Conservation (phyloP, 2,113 vertebrate species). For the Lepus timidus region DNA sequence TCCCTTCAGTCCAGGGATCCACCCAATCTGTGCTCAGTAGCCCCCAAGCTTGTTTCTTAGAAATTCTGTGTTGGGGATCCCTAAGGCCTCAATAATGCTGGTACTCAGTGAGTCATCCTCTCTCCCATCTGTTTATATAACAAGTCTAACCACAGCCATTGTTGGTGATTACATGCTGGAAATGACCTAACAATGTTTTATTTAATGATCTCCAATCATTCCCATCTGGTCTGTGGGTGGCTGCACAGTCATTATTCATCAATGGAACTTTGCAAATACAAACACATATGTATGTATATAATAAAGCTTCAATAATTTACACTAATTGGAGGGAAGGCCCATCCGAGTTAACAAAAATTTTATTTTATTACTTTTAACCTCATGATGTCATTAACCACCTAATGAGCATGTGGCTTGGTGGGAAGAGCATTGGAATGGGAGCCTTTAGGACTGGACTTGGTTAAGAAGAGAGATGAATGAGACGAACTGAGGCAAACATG, state of each 20-base stretch:
- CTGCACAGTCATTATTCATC: constrained; percentile 76
- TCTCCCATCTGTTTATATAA: constrained; percentile 77
- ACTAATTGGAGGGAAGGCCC: constrained; percentile 73
- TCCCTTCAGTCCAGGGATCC: neutral
- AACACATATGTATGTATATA: constrained; percentile 65
- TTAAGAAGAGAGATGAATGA: neutral
- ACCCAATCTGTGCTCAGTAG: neutral
- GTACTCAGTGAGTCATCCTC: constrained; percentile 84
- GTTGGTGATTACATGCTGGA: constrained; percentile 84
- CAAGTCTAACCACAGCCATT: constrained; percentile 84
- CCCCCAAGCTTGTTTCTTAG: constrained; percentile 25
- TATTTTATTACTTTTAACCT: constrained; percentile 71
- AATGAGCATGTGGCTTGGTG: constrained; percentile 32
- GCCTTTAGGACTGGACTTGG: neutral
- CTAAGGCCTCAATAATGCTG: constrained; percentile 70
- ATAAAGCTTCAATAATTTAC: constrained; percentile 74
- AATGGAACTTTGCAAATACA: constrained; percentile 68
- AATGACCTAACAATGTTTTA: constrained; percentile 81
- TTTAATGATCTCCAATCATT: constrained; percentile 75
- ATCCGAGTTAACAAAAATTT: constrained; percentile 69
- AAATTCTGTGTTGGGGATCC: constrained; percentile 55
- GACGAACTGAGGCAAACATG: neutral
- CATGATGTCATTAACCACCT: constrained; percentile 66
- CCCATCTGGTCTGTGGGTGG: constrained; percentile 80
- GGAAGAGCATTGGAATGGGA: constrained; percentile 55